A percentile compares a stretch with the other conserved stretches of the same genome.
These are phyloP conservation scores for Catalaphyllia jardinei DNA, from an alignment of 64 coral and sea anemone genomes.

Conservation along the genomic window DNA sequence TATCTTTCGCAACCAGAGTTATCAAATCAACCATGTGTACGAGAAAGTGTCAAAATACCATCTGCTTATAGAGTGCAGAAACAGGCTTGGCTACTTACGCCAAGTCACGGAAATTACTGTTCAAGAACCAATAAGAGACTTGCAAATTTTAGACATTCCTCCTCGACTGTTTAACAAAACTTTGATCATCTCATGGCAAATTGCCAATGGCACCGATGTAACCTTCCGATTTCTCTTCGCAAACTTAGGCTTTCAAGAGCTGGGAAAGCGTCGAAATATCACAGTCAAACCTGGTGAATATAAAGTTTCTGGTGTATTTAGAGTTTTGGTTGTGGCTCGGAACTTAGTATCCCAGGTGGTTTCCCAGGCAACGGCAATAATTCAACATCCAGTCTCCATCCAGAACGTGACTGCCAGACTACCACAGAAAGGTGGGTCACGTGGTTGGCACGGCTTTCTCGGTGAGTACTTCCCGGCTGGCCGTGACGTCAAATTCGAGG, in stretches of 20 bases:
- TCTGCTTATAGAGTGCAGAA: background rate
- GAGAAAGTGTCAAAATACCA: background rate
- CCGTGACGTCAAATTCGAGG: background rate
- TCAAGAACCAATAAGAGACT: conserved; percentile 16
- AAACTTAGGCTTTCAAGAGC: background rate
- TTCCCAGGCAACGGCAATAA: background rate
- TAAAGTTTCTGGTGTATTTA: conserved; percentile 1
- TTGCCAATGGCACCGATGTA: conserved; percentile 11
- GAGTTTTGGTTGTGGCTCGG: background rate
- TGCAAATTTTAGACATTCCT: background rate
- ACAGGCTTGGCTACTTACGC: background rate
- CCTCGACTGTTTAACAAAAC: background rate
- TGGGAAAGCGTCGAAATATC: background rate
- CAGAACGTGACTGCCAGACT: background rate
- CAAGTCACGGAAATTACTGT: background rate
- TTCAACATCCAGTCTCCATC: conserved; percentile 2
- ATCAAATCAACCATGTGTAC: conserved; percentile 5
- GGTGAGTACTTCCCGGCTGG: background rate
- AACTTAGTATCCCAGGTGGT: conserved; percentile 13
- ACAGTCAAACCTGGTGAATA: background rate
- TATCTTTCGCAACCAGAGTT: background rate
- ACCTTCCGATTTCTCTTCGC: background rate
- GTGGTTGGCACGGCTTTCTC: background rate
- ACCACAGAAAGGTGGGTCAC: background rate
- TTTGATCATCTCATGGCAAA: conserved; percentile 7